Base-by-base conservation (phyloP, 1,140 invertebrate genomes). In the Zaprionus gabonicus region DNA sequence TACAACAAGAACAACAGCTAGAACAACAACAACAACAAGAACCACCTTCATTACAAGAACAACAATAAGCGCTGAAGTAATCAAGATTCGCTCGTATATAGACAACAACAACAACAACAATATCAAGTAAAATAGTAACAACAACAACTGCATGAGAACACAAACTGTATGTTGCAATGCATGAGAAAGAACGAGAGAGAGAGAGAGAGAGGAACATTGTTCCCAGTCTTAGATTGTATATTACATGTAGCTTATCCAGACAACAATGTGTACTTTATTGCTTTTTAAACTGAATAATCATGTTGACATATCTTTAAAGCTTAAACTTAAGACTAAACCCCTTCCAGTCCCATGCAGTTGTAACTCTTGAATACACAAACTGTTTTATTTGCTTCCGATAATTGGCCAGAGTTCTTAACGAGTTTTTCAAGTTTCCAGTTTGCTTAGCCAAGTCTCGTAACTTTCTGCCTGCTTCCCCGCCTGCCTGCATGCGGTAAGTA, bases 401-500 rank as follows among this genome's bases (percentile, higher is more conserved):
- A 51, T 51, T 51, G 17, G 20, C 20, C 20, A 51, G 9, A 51
- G 20, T 51, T 51, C 46, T 51, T 51, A 51, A 51, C 46, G 46
- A 51, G 46, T 10, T 49, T 49, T 49, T 20, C 46, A 2, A 36
- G 20, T 38, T 56, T 27, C 25, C 15, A 27, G 12, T 57, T 17
- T 17, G n/a, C 34, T 62, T 51, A 51, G 66, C 53, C 15, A 70
- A 55, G 51, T 70, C 59, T 17, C n/a, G n/a, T 46, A 46, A 46
- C 41, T 46, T 46, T 17, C 41, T 41, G 15, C 15, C 15, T 41
- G 15, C 15, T 10, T 9, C 23, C 31, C 15, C 38, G 15, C 41
- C n/a, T 81, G 78, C 60, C 66, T 76, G 78, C 78, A 81, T 81
- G 81, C 56, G 85, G 85, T 88, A 88, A 90, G 88, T 91, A 91